Evolutionary conservation across 2,797 vertebrate genomes (phyloP), one percentile per base, ranked within the genome.

Genomic region (Eulemur coronatus): DNA sequence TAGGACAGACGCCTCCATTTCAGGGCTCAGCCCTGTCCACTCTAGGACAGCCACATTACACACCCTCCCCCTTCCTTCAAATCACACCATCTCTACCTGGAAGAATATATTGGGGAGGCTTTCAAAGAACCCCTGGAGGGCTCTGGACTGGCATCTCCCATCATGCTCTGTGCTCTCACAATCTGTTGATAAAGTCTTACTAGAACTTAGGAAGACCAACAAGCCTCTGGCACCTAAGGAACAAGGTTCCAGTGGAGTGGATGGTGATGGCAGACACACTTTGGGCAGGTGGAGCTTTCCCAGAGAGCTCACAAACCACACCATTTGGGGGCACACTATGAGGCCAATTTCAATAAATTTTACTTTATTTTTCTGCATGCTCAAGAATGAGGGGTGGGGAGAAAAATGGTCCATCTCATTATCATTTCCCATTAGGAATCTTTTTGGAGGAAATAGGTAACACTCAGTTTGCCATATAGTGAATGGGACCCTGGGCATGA

Each of bases 1-100:
- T 69, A 65, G 84, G 48, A 78, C 18, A 26, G 92, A 35, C 12
- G 2, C 41, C 76, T 97, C 80, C 28, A 41, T 67, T 69, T 59
- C 28, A 57, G 67, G 78, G 10, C 55, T 41, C 59, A 87, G n/a
- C 2, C 41, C 48, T 4, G 43, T 57, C 57, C 41, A 4, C 35
- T 81, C 48, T 4, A 33, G 43, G 18, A 94, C 26, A 67, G 59
- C 48, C 55, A 13, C 18, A 15, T 57, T 24, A 14, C 30, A 63
- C 22, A 9, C 2, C 8, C 38, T 28, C 35, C 3, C 0, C 5
- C 0, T 6, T 12, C 46, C 82, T 67, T 24, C 33, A 13, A 30
- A 7, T 14, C 65, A 10, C 0, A 4, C 52, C 14, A 9, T 26
- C 63, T 48, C 41, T 75, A 52, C 38, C 24, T 55, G 28, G 46